These are phyloP conservation scores for Syngnathus rostellatus DNA, from an alignment of 2,797 vertebrate species.

Conservation along the genomic window DNA sequence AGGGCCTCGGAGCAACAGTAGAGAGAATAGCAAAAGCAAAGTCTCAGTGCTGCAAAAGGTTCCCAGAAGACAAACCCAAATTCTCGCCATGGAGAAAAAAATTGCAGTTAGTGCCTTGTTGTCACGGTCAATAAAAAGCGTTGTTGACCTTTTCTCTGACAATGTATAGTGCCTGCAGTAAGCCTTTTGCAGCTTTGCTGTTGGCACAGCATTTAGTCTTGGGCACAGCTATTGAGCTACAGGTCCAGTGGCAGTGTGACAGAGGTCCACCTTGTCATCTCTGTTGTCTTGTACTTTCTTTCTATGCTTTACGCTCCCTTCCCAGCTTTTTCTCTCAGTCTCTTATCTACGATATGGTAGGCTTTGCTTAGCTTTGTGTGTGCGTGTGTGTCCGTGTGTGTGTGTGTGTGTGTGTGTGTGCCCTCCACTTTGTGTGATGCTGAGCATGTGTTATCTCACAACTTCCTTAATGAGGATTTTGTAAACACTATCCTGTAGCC, in stretches of 20 bases:
- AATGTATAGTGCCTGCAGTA: constrained; percentile 33
- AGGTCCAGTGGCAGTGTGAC: constrained; percentile 78
- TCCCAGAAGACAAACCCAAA: constrained; percentile 58
- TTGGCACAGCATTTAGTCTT: constrained; percentile 63
- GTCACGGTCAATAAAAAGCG: constrained; percentile 42
- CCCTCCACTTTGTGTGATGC: constrained; percentile 53
- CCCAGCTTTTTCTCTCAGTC: constrained; percentile 66
- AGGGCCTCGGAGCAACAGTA: constrained; percentile 47
- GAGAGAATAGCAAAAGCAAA: constrained; percentile 59
- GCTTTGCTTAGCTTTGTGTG: constrained; percentile 74
- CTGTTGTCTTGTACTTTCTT: constrained; percentile 61
- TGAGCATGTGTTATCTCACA: constrained; percentile 78
- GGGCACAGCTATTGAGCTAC: constrained; percentile 69
- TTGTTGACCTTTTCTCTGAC: constrained; percentile 69
- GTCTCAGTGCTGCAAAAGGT: constrained; percentile 55
- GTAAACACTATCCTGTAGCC: constrained; percentile 89
- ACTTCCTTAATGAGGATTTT: constrained; percentile 98
- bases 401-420: constrained; percentile 31
- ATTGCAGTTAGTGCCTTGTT: constrained; percentile 18
- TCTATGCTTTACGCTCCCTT: constrained; percentile 59
- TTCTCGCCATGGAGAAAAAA: constrained; percentile 73
- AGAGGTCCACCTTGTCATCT: constrained; percentile 71
- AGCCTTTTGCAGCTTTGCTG: constrained; percentile 35
- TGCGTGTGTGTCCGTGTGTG: constrained; percentile 47
- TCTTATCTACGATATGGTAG: constrained; percentile 89